Evolutionary conservation across 2,113 vertebrate genomes (phyloP), one percentile per base, ranked within the genome.

Genomic region (Jacana jacana): DNA sequence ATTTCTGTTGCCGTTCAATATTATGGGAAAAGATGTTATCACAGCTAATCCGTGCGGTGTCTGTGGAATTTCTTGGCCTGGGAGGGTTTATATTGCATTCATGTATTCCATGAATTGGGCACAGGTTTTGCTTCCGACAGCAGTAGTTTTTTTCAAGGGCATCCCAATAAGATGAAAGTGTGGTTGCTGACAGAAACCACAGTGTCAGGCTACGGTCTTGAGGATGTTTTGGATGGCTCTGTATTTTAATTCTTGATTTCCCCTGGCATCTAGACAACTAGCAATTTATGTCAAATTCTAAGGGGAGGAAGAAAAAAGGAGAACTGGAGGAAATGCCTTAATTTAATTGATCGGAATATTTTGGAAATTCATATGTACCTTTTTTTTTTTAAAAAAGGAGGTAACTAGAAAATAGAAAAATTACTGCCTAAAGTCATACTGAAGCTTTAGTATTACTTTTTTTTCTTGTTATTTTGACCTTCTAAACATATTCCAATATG

Each of bases 191-290:
- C 84, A 94, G 88, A 97, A 97, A 96, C 93, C 96, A 79, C 95
- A 90, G 95, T 88, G 91, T 92, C 89, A 93, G 89, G 1, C 90
- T 95, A 93, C 2, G 58, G 84, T 49, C 91, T 95, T 87, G 63
- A 96, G 93, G 92, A 95, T 96, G 89, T 94, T 96, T 97, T 94
- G 93, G 90, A 93, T 95, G 95, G 96, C 95, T 81, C 92, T 93
- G 63, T 73, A 83, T 97, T 97, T 96, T 97, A 95, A 97, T 96
- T 94, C 94, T 84, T 95, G 89, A 97, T 97, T 97, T 96, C 92
- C 91, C 88, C 91, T 91, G 93, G 91, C 89, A 91, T 77, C 75
- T 60, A 87, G 95, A 93, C 96, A 95, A 87, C 77, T 57, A 94
- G 48, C 91, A 96, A 76, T 90, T 97, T 96, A 70, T 96, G 83